These are phyloP conservation scores for Hyaena hyaena DNA, from an alignment of 2,113 vertebrate genomes.

Conservation along the genomic window DNA sequence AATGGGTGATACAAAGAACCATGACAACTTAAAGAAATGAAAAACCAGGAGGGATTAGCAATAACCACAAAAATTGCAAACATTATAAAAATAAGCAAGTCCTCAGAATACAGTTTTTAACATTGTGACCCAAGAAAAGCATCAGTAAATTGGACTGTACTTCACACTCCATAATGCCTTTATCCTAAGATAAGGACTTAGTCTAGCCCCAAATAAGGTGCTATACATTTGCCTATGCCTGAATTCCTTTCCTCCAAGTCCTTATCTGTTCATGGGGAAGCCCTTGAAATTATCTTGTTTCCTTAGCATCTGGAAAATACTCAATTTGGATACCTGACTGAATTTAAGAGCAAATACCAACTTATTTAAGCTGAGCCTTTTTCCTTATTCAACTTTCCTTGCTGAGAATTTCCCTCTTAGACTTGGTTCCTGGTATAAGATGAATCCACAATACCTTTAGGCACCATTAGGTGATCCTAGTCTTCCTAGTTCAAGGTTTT, in stretches of 20 bases:
- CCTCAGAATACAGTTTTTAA: neutral
- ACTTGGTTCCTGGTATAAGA: neutral
- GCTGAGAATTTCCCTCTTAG: neutral
- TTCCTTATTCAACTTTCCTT: neutral
- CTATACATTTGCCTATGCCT: neutral
- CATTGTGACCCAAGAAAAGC: neutral
- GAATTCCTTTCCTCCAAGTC: neutral
- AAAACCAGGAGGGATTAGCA: neutral
- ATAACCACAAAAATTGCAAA: neutral
- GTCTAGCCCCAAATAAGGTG: neutral
- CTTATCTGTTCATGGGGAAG: neutral
- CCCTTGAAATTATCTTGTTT: neutral
- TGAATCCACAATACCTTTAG: neutral
- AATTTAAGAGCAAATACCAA: slow-evolving; percentile 19
- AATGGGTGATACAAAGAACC: neutral
- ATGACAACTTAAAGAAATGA: neutral
- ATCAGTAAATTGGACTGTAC: neutral
- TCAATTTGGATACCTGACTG: neutral
- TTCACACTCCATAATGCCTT: neutral
- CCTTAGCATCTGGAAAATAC: slow-evolving; percentile 20
- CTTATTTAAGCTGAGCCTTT: neutral
- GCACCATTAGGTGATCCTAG: neutral
- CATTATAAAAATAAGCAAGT: neutral
- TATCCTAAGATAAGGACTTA: neutral
- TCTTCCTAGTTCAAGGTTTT: neutral